A percentile compares a stretch with the other conserved stretches of the same genome.
Conservation (phyloP, 1,140 invertebrate genomes). For the Reticulitermes speratus region DNA sequence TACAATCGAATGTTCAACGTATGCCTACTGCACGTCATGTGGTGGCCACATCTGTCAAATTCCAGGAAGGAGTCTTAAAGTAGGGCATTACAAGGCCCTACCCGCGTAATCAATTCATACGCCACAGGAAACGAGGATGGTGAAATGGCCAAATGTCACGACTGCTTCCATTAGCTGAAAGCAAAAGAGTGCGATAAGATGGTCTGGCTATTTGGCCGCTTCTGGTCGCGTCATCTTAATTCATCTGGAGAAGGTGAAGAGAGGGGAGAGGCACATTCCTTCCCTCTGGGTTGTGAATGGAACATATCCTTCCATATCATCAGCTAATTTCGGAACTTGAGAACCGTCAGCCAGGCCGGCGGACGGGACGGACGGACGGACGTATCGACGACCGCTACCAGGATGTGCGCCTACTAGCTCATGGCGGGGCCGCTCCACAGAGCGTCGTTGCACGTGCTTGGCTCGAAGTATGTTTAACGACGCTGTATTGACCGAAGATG, state of each 20-base stretch:
- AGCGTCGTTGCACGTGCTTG: no score
- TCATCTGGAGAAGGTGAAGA: not conserved
- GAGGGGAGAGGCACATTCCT: not conserved
- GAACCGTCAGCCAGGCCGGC: not conserved
- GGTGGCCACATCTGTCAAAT: no score
- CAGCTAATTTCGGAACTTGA: not conserved
- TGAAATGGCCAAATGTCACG: not conserved
- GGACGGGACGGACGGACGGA: conserved; percentile 11
- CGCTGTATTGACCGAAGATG: no score
- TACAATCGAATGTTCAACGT: no score
- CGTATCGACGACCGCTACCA: not conserved
- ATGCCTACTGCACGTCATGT: no score
- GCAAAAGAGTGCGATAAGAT: not conserved
- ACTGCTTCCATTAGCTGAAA: not conserved
- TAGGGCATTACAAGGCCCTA: no score
- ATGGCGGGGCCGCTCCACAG: not conserved
- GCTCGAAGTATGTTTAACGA: no score
- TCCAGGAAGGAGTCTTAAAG: no score
- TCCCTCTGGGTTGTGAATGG: not conserved
- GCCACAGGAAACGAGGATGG: no score
- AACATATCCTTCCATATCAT: not conserved
- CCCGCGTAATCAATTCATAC: no score
- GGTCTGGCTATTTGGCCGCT: not conserved
- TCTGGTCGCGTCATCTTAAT: not conserved
- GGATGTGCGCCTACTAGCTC: not conserved